A percentile compares a stretch with the other conserved stretches of the same genome.
phyloP scores from a whole-genome alignment of 92 coral and sea anemone genomes.

The Phenganax marumi region DNA sequence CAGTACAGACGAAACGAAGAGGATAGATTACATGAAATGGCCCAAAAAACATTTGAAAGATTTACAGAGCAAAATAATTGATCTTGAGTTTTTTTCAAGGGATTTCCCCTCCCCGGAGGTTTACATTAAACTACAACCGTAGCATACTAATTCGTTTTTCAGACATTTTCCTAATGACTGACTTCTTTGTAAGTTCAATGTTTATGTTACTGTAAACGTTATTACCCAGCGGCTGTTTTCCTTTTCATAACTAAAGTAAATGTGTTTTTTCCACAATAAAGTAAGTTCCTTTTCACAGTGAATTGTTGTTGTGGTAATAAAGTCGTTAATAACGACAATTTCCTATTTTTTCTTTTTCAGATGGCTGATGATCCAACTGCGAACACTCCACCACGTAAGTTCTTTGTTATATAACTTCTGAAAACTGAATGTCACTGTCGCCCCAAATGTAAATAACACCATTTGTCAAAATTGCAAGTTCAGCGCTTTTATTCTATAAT shows the following conservation, averaged over 20 bases:
- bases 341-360: neutral
- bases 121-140: neutral
- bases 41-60: constrained; percentile 8
- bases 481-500: neutral
- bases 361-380: constrained; percentile 1
- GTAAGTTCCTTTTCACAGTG: neutral
- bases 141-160: neutral
- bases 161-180: too few relatives aligned
- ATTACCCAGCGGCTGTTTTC: neutral
- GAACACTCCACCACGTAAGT: constrained; percentile 3
- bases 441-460: too few relatives aligned
- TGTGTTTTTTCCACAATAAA: neutral
- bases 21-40: constrained; percentile 13
- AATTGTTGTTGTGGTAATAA: constrained; percentile 2
- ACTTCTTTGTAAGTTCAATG: neutral
- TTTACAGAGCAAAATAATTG: constrained; percentile 1
- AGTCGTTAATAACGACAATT: neutral
- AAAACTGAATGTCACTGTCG: too few relatives aligned
- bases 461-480: too few relatives aligned
- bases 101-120: neutral
- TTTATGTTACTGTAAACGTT: constrained; percentile 9
- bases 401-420: neutral
- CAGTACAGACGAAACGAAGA: constrained; percentile 15
- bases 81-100: neutral
- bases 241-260: neutral